Evolutionary conservation across 2,888 invertebrate species (phyloP).

Genomic region (Tipula helvola): DNA sequence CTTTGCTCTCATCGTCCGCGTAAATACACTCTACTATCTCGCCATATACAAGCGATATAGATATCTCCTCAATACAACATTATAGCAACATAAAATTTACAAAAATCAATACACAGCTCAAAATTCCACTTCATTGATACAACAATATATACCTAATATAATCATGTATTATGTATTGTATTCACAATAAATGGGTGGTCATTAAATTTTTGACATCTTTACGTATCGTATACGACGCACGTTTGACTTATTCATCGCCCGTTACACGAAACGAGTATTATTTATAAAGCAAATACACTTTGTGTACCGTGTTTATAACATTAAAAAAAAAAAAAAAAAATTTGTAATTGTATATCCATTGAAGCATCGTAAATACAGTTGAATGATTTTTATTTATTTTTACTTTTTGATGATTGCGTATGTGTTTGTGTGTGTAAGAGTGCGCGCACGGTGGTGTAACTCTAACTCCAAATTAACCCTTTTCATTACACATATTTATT

Average conservation of each 20-base stretch:
- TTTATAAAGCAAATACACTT: neutral
- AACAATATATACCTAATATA: neutral
- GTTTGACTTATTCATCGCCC: neutral
- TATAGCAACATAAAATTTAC: neutral
- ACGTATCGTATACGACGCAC: neutral
- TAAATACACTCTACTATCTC: neutral
- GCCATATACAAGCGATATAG: neutral
- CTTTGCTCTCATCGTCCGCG: neutral
- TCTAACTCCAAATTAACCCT: neutral
- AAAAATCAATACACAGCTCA: neutral
- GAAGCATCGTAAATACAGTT: neutral
- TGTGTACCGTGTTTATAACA: neutral
- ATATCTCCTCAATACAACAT: neutral
- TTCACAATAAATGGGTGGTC: neutral
- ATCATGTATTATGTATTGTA: neutral
- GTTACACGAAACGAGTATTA: neutral
- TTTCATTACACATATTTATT: neutral
- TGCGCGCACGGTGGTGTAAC: neutral
- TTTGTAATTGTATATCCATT: neutral
- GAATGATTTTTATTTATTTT: neutral
- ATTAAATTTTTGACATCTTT: neutral
- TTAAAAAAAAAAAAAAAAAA: neutral
- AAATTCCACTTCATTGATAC: neutral
- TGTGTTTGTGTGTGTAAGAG: neutral
- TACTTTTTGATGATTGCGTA: neutral